A percentile compares a stretch with the other conserved stretches of the same genome.
Evolutionary conservation across 2,797 vertebrate species (phyloP).

Genomic region (Micrastur ruficollis): DNA sequence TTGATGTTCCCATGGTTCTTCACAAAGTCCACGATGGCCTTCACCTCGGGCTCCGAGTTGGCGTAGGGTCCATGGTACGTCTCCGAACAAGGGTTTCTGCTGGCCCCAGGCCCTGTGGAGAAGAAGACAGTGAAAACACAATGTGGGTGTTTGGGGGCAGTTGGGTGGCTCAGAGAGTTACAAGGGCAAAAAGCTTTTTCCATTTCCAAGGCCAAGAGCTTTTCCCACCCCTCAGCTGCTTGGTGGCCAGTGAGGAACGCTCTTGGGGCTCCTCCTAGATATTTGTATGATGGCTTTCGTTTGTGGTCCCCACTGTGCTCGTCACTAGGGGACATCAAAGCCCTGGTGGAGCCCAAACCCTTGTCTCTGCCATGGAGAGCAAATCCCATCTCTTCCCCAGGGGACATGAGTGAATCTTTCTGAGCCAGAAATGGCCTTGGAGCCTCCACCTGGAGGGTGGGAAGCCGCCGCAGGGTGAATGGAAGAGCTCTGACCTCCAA

Average conservation of each 20-base stretch:
- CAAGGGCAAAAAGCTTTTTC: not conserved
- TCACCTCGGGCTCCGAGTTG: slow-evolving; percentile 90
- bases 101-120: slow-evolving; percentile 80
- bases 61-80: slow-evolving; percentile 82
- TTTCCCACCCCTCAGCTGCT: not conserved
- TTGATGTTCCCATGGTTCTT: slow-evolving; percentile 85
- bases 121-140: not conserved
- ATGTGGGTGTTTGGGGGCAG: too few species aligned
- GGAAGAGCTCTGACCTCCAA: slow-evolving; percentile 81
- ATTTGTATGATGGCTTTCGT: not conserved
- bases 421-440: not conserved
- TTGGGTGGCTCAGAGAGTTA: not conserved
- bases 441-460: not conserved
- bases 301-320: not conserved
- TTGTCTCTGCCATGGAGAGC: accelerated
- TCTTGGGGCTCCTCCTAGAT: not conserved
- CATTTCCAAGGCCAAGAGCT: not conserved
- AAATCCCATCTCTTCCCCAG: not conserved
- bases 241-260: accelerated
- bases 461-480: accelerated
- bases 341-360: not conserved
- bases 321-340: not conserved
- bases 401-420: not conserved
- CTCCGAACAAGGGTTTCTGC: slow-evolving; percentile 82
- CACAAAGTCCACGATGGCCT: slow-evolving; percentile 92